phyloP scores from a whole-genome alignment of 1,140 invertebrate genomes.

The Calycopis cecrops region DNA sequence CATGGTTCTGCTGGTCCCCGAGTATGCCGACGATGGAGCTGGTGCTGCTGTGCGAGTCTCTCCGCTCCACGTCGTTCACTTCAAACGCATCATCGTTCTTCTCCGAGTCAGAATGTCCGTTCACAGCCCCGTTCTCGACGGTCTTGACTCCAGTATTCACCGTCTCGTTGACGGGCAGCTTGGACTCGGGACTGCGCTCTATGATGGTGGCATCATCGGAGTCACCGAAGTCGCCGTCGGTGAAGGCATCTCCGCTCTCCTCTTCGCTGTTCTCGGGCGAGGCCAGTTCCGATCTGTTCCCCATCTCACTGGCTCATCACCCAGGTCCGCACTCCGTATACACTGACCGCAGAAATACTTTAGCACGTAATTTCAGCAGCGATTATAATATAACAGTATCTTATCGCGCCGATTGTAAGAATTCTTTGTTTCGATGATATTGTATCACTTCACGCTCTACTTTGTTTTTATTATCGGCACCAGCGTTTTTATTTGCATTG shows the following conservation, averaged over 20 bases:
- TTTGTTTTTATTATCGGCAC: slow-evolving; percentile 11
- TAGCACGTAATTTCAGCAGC: background rate
- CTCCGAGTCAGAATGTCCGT: slow-evolving; percentile 21
- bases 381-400: slow-evolving; percentile 42
- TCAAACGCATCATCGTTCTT: slow-evolving; percentile 15
- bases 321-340: background rate
- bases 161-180: slow-evolving; percentile 51
- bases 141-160: slow-evolving; percentile 39
- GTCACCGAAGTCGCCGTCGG: slow-evolving; percentile 65
- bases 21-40: slow-evolving; percentile 68
- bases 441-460: slow-evolving; percentile 13
- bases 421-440: slow-evolving; percentile 13
- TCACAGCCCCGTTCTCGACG: slow-evolving; percentile 18
- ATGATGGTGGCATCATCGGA: slow-evolving; percentile 56
- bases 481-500: background rate
- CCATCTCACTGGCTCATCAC: slow-evolving; percentile 34
- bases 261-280: slow-evolving; percentile 59
- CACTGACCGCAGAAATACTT: background rate
- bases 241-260: slow-evolving; percentile 64
- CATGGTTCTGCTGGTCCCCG: slow-evolving; percentile 68
- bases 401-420: slow-evolving; percentile 33
- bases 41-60: slow-evolving; percentile 51
- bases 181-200: slow-evolving; percentile 30
- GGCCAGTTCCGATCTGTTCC: slow-evolving; percentile 40
- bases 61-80: slow-evolving; percentile 28